A percentile compares a stretch with the other conserved stretches of the same genome.
These are phyloP conservation scores for Azorinus chamasolen DNA, from an alignment of 2,888 invertebrate genomes.

Conservation along the genomic window DNA sequence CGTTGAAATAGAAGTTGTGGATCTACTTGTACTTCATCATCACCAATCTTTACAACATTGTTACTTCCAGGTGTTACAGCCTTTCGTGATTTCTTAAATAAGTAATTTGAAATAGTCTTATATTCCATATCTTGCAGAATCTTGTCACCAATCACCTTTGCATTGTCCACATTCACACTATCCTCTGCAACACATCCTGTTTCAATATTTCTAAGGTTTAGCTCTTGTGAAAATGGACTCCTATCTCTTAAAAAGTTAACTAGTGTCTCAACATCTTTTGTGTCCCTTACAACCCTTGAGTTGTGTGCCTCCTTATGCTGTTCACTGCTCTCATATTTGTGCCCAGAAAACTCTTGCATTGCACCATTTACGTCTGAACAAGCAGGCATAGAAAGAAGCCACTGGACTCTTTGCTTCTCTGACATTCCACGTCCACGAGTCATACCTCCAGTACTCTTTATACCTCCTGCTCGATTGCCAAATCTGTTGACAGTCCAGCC, in stretches of 20 bases:
- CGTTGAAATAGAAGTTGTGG: slow-evolving; percentile 69
- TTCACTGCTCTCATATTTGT: slow-evolving; percentile 31
- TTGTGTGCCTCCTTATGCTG: slow-evolving; percentile 60
- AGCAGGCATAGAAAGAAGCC: slow-evolving; percentile 10
- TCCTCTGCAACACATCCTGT: slow-evolving; percentile 61
- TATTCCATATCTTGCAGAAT: slow-evolving; percentile 58
- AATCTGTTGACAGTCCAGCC: slow-evolving; percentile 7
- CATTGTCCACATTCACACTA: slow-evolving; percentile 62
- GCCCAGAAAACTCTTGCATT: slow-evolving; percentile 2
- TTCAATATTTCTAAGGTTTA: slow-evolving; percentile 61
- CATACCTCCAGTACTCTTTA: slow-evolving; percentile 14
- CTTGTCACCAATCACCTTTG: slow-evolving; percentile 45
- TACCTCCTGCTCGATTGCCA: slow-evolving; percentile 6
- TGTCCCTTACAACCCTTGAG: slow-evolving; percentile 47
- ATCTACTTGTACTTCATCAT: slow-evolving; percentile 57
- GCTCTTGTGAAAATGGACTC: slow-evolving; percentile 60
- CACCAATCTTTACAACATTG: slow-evolving; percentile 27
- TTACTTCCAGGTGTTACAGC: slow-evolving; percentile 39
- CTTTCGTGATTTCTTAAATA: slow-evolving; percentile 57
- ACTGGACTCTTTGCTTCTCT: slow-evolving; percentile 5
- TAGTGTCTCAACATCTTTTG: slow-evolving; percentile 46
- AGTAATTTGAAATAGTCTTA: slow-evolving; percentile 29
- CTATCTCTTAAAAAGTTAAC: slow-evolving; percentile 44
- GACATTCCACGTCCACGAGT: slow-evolving; percentile 13
- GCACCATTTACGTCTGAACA: slow-evolving; percentile 7